Evolutionary conservation across 2,888 invertebrate species (phyloP).

Genomic region (Chaetoderma sp.): DNA sequence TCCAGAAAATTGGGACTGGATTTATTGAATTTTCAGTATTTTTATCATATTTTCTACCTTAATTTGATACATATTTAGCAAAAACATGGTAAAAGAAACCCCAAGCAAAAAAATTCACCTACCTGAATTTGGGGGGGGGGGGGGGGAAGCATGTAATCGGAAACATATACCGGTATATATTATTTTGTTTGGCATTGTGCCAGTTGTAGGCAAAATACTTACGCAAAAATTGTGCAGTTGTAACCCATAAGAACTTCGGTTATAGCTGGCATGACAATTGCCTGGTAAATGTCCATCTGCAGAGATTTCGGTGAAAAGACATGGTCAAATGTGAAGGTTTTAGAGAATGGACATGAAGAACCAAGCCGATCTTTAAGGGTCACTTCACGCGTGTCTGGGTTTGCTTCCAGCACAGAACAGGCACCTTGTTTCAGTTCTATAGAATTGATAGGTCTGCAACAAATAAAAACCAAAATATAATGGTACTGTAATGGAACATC

Average conservation of each 20-base stretch:
- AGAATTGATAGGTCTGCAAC: constrained; percentile 81
- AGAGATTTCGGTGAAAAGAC: constrained; percentile 85
- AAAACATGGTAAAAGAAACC: no score
- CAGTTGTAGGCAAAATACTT: constrained; percentile 74
- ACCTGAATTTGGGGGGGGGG: no score
- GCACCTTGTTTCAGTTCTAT: constrained; percentile 80
- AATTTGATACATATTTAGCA: no score
- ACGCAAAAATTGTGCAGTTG: constrained; percentile 98
- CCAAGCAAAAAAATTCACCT: no score
- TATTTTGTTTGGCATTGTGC: no score
- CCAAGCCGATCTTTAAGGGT: constrained; percentile 76
- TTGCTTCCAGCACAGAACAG: constrained; percentile 76
- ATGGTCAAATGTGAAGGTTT: constrained; percentile 67
- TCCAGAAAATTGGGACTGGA: no score
- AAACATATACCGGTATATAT: no score
- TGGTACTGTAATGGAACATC: no score
- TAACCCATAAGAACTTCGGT: constrained; percentile 93
- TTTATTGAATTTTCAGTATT: no score
- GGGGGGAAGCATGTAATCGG: no score
- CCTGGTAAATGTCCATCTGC: constrained; percentile 89
- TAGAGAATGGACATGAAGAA: constrained; percentile 73
- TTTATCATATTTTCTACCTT: no score
- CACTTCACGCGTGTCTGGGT: constrained; percentile 76
- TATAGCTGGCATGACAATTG: constrained; percentile 88
- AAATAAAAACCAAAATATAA: constrained; percentile 22